Conservation (phyloP, 1,140 invertebrate genomes). For the Dendroctonus valens region DNA sequence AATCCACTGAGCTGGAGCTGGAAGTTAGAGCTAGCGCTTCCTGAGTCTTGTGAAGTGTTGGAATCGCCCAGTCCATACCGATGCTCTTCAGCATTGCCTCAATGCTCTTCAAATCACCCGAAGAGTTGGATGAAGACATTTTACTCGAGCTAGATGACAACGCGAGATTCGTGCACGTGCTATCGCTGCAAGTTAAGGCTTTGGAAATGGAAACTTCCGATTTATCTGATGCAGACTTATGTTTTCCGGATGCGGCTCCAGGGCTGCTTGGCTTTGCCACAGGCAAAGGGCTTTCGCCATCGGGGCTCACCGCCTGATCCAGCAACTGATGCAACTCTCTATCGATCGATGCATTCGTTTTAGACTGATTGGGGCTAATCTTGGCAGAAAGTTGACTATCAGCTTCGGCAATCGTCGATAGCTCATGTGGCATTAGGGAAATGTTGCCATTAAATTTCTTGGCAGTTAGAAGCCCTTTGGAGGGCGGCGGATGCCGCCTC, state of each 20-base stretch:
- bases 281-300: too few relatives aligned
- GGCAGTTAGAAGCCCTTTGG: constrained; percentile 36
- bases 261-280: too few relatives aligned
- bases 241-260: too few relatives aligned
- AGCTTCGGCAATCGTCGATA: constrained; percentile 64
- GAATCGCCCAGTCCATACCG: constrained; percentile 64
- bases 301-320: too few relatives aligned
- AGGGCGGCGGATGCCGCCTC: constrained; percentile 39
- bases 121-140: constrained; percentile 37
- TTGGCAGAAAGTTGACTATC: constrained; percentile 43
- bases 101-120: constrained; percentile 56
- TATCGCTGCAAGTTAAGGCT: constrained; percentile 14
- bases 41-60: constrained; percentile 65
- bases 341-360: neutral
- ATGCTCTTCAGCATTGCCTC: constrained; percentile 58
- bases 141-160: constrained; percentile 2
- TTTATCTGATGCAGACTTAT: too few relatives aligned
- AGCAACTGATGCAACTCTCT: too few relatives aligned
- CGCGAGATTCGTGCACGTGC: constrained; percentile 12
- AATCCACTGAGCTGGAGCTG: constrained; percentile 57
- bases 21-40: constrained; percentile 63
- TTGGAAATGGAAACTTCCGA: neutral
- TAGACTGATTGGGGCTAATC: constrained; percentile 33
- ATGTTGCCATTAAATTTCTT: constrained; percentile 49
- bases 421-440: constrained; percentile 56